These are phyloP conservation scores for Thumatha senex DNA, from an alignment of 2,888 invertebrate genomes.

Conservation along the genomic window DNA sequence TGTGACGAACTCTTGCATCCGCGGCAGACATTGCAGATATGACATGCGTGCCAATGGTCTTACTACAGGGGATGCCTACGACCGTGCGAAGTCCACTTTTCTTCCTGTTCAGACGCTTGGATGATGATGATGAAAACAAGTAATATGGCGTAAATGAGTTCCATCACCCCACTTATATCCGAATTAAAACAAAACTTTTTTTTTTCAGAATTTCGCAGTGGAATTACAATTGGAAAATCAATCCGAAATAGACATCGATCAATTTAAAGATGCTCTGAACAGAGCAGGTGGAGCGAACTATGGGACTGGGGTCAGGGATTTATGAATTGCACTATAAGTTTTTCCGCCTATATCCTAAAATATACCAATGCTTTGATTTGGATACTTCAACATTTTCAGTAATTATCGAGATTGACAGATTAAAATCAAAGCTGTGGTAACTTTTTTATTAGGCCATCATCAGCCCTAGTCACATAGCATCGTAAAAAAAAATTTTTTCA, in stretches of 20 bases:
- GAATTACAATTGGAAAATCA: slow-evolving; percentile 88
- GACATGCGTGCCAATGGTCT: too few relatives aligned
- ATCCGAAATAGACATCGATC: slow-evolving; percentile 87
- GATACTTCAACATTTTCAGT: slow-evolving; percentile 17
- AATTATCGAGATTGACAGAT: slow-evolving; percentile 7
- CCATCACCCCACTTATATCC: too few relatives aligned
- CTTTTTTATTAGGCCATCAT: slow-evolving; percentile 38
- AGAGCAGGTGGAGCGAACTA: slow-evolving; percentile 92
- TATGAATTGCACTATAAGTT: slow-evolving; percentile 68
- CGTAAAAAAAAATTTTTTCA: too few relatives aligned
- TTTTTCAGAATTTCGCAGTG: slow-evolving; percentile 89
- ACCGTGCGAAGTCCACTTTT: too few relatives aligned
- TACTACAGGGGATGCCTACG: too few relatives aligned
- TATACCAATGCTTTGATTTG: slow-evolving; percentile 41
- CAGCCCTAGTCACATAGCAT: slow-evolving; percentile 2
- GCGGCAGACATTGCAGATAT: too few relatives aligned
- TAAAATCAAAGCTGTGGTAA: slow-evolving; percentile 38
- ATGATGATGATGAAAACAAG: too few relatives aligned
- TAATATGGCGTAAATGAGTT: too few relatives aligned
- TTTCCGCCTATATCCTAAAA: slow-evolving; percentile 41
- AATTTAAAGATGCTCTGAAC: slow-evolving; percentile 87
- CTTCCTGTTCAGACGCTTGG: too few relatives aligned
- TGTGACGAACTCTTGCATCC: too few relatives aligned
- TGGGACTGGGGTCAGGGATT: slow-evolving; percentile 89
- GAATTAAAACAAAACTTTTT: slow-evolving; percentile 9